Percentiles rank a stretch among this genome's conserved stretches.
Conservation (phyloP, 2,888 invertebrate species). For the Orthosia incerta region DNA sequence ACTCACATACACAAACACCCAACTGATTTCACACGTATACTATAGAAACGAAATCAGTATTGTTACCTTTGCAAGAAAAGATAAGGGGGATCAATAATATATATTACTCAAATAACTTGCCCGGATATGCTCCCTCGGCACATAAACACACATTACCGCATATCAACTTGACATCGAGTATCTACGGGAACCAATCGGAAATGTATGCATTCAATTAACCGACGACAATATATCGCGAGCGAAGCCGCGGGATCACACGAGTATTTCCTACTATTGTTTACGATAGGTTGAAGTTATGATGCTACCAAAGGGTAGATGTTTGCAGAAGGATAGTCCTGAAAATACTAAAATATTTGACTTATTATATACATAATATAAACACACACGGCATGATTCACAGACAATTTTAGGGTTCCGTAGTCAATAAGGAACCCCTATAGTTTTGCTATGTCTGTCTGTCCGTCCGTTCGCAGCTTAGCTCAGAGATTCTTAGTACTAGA, state of each 20-base stretch:
- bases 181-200: slow-evolving; percentile 27
- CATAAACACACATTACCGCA: slow-evolving; percentile 11
- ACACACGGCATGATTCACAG: too few species aligned
- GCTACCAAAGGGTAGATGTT: background rate
- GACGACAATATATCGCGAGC: slow-evolving; percentile 37
- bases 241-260: slow-evolving; percentile 14
- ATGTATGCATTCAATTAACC: slow-evolving; percentile 53
- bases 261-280: slow-evolving; percentile 47
- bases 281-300: slow-evolving; percentile 3
- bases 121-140: background rate
- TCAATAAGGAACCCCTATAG: too few species aligned
- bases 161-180: slow-evolving; percentile 20
- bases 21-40: background rate
- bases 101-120: background rate
- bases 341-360: too few species aligned
- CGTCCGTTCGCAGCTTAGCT: too few species aligned
- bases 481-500: too few species aligned
- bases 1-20: too few species aligned
- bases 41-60: background rate
- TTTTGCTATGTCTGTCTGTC: too few species aligned
- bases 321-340: slow-evolving; percentile 5
- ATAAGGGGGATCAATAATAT: too few species aligned
- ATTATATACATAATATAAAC: too few species aligned
- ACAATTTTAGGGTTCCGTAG: too few species aligned
- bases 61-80: background rate